Base-by-base conservation (phyloP, 2,888 invertebrate genomes). In the Torymus texanus region DNA sequence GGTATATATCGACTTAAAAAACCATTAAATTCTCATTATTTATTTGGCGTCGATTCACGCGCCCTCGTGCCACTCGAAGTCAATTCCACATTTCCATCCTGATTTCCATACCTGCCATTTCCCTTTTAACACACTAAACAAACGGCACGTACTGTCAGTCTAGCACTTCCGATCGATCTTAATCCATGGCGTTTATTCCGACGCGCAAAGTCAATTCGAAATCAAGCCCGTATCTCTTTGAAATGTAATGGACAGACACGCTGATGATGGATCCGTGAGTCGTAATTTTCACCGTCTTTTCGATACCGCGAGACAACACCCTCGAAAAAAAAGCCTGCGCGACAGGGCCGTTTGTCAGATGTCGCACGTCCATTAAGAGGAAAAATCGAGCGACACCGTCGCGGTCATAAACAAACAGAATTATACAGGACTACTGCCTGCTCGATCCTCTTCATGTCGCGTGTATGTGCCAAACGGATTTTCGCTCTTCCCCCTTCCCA, bases 341-440 rank as follows among this genome's bases (percentile, higher is more conserved):
- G 73, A 81, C 80, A 78, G 78, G 81, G 83, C 85, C 87, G 86
- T 87, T 89, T 88, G 87, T 89, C 88, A 88, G 86, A 85, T 72
- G 75, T 84, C 83, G 84, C 82, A 84, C 86, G 85, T 86, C 88
- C 87, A 88, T 88, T 88, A 88, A 84, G 86, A 82, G 87, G 88
- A 88, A 88, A 88, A 89, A 89, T 88, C 87, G 88, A 87, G 86
- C 85, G 41, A 41, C 41, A 84, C 85, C 86, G 83, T 84, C 83
- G 82, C 82, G 84, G 84, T 86, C 87, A 88, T 89, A 88, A 89
- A 88, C 88, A 88, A 89, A 88, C 88, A 86, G 87, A 88, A 89
- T 88, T 89, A 89, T 88, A 87, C 82, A 66, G 75, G 65, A 29
- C 62, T 53, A 21, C 58, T 14, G 59, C 12, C 51, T n/a, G 75